A percentile compares a stretch with the other conserved stretches of the same genome.
These are phyloP conservation scores for Hyles vespertilio DNA, from an alignment of 1,140 invertebrate genomes.

Conservation along the genomic window DNA sequence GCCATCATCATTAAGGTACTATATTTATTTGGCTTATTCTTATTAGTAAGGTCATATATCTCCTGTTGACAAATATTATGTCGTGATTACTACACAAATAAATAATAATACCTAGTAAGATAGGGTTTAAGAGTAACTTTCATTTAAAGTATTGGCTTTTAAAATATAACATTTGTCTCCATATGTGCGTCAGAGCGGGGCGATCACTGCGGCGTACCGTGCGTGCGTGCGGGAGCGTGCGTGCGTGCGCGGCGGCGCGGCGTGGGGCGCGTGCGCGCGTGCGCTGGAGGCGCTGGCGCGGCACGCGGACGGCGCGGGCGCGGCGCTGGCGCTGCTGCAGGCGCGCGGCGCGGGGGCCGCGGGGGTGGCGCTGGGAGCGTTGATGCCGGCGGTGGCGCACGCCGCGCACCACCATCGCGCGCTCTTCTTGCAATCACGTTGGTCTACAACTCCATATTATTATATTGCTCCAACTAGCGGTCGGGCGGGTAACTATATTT, in stretches of 20 bases:
- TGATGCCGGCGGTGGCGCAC: conserved; percentile 47
- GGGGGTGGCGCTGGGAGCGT: conserved; percentile 57
- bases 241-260: conserved; percentile 3
- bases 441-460: conserved; percentile 5
- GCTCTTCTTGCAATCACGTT: conserved; percentile 40
- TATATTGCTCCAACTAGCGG: no score
- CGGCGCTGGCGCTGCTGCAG: conserved; percentile 32
- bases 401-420: conserved; percentile 43
- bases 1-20: conserved; percentile 36
- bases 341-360: conserved; percentile 46
- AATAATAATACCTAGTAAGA: no score
- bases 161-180: background rate
- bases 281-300: conserved; percentile 20
- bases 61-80: no score
- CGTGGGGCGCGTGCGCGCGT: conserved; percentile 18
- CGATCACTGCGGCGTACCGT: conserved; percentile 26
- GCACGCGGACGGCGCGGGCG: conserved; percentile 34
- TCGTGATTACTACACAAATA: no score
- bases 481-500: no score
- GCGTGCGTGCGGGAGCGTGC: conserved; percentile 14
- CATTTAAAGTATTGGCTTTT: no score
- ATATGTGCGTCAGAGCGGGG: conserved; percentile 34
- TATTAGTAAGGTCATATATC: no score
- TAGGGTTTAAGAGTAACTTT: no score
- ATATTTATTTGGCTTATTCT: conserved; percentile 1